These are phyloP conservation scores for Chloroclystis v-ata DNA, from an alignment of 2,888 invertebrate genomes.

Conservation along the genomic window DNA sequence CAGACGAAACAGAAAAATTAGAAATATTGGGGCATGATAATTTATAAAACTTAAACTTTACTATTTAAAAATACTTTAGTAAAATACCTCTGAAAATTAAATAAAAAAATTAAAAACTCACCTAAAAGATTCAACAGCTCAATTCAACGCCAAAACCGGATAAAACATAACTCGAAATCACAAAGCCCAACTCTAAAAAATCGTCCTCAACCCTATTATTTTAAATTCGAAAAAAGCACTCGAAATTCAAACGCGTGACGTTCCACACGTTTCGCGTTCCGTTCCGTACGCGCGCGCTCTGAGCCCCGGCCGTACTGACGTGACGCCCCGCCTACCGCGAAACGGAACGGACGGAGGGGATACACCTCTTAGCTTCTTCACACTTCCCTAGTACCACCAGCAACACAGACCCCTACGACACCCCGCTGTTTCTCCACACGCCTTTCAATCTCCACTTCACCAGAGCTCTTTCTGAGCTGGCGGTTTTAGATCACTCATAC, in stretches of 20 bases:
- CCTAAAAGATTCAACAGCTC: slow-evolving; percentile 17
- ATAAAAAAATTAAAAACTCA: slow-evolving; percentile 1
- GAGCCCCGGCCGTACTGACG: slow-evolving; percentile 62
- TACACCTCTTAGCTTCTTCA: slow-evolving; percentile 74
- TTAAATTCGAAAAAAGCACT: slow-evolving; percentile 27
- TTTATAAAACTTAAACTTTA: neutral
- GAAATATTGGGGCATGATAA: no score
- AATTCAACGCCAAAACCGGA: slow-evolving; percentile 11
- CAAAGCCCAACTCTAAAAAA: slow-evolving; percentile 9
- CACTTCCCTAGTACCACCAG: slow-evolving; percentile 67
- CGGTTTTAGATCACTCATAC: slow-evolving; percentile 22
- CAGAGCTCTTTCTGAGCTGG: slow-evolving; percentile 33
- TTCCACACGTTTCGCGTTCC: slow-evolving; percentile 48
- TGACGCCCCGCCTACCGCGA: slow-evolving; percentile 62
- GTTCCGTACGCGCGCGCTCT: slow-evolving; percentile 62
- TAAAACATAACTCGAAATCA: slow-evolving; percentile 12
- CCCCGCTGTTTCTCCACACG: slow-evolving; percentile 24
- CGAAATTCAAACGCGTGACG: slow-evolving; percentile 35
- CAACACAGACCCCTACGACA: slow-evolving; percentile 42
- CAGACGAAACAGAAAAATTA: no score
- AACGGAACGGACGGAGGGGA: slow-evolving; percentile 63
- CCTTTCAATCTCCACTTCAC: slow-evolving; percentile 15
- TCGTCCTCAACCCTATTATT: neutral
- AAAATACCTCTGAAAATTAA: no score
- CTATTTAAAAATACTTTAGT: neutral